These are phyloP conservation scores for Drosophila anceps DNA, from an alignment of 2,888 invertebrate species.

Conservation along the genomic window DNA sequence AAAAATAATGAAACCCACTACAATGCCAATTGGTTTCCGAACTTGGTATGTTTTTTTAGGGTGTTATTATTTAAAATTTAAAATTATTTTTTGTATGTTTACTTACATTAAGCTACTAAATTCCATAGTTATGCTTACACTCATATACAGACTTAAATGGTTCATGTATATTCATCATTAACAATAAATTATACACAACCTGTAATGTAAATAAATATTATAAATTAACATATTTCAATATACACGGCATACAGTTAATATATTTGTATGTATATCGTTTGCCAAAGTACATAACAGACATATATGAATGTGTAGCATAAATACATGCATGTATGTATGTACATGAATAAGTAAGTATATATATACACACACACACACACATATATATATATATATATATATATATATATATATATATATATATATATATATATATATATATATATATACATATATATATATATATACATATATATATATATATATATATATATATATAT, in stretches of 20 bases:
- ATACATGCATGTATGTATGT: neutral
- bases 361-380: neutral
- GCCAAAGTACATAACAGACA: constrained; percentile 17
- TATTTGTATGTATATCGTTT: neutral
- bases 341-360: neutral
- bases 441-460: constrained; percentile 1
- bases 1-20: too few species aligned
- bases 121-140: neutral
- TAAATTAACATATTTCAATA: neutral
- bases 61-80: neutral
- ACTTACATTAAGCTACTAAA: neutral
- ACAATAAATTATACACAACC: constrained; percentile 1
- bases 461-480: neutral
- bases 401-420: constrained; percentile 27
- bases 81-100: neutral
- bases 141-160: neutral
- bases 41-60: neutral
- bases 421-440: constrained; percentile 21
- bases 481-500: constrained; percentile 30
- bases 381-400: constrained; percentile 30
- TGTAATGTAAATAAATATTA: neutral
- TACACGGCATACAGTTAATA: neutral
- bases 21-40: neutral
- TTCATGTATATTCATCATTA: neutral
- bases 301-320: constrained; percentile 38